phyloP scores from a whole-genome alignment of 2,113 vertebrate species.

The Sminthopsis crassicaudata region DNA sequence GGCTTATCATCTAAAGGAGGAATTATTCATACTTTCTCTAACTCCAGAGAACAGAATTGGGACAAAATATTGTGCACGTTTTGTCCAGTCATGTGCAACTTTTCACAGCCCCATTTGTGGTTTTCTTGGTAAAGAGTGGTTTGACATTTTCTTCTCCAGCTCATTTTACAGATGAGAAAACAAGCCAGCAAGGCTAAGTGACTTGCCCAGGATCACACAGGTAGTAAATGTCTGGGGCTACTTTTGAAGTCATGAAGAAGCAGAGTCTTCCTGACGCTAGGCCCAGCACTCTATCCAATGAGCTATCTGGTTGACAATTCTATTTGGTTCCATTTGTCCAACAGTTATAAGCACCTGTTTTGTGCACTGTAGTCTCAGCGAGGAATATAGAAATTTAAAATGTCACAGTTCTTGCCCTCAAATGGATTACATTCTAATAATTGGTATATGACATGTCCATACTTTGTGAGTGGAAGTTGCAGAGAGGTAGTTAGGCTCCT shows the following conservation, averaged over 20 bases:
- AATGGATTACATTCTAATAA: neutral
- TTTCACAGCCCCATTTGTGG: neutral
- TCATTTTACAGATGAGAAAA: neutral
- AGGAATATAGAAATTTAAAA: neutral
- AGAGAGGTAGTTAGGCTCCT: neutral
- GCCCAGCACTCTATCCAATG: neutral
- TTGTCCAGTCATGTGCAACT: neutral
- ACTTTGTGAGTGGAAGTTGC: neutral
- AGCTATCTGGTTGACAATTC: neutral
- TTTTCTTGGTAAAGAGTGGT: neutral
- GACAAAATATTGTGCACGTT: neutral
- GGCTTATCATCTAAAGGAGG: neutral
- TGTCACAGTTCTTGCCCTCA: neutral
- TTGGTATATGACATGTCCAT: neutral
- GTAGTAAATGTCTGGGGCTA: neutral
- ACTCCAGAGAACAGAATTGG: neutral
- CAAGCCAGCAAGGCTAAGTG: neutral
- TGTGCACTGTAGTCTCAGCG: neutral
- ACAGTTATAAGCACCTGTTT: neutral
- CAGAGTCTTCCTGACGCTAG: neutral
- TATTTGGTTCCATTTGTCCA: neutral
- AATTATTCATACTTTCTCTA: neutral
- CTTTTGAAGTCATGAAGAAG: neutral
- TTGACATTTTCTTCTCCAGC: neutral
- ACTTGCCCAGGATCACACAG: neutral